These are phyloP conservation scores for Malachius bipustulatus DNA, from an alignment of 2,888 invertebrate species.

Conservation along the genomic window DNA sequence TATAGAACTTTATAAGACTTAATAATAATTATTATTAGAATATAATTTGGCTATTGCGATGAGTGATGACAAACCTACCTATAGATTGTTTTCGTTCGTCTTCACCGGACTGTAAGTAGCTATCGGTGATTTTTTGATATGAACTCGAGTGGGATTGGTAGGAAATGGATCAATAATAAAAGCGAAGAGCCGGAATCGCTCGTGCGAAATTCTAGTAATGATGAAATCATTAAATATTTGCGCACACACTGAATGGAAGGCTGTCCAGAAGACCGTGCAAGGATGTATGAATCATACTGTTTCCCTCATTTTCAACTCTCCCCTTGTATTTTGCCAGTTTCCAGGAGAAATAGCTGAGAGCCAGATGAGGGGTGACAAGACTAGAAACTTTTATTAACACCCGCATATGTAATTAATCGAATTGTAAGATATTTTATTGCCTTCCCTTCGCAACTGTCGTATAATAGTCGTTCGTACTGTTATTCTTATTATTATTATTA, in stretches of 20 bases:
- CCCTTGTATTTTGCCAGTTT: constrained; percentile 29
- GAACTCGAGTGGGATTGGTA: constrained; percentile 3
- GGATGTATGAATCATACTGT: constrained; percentile 35
- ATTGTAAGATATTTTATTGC: constrained; percentile 3
- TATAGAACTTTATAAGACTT: too few species aligned
- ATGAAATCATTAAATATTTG: constrained; percentile 30
- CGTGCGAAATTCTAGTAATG: constrained; percentile 20
- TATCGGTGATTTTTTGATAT: too few species aligned
- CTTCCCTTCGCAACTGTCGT: background rate
- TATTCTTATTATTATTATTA: too few species aligned
- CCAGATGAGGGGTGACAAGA: constrained; percentile 24
- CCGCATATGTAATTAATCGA: constrained; percentile 24
- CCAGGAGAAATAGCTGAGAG: constrained; percentile 29
- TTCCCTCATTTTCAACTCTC: constrained; percentile 33
- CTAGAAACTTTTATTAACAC: constrained; percentile 28
- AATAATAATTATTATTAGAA: too few species aligned
- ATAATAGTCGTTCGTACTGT: background rate
- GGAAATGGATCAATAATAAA: too few species aligned
- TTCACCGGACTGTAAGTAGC: too few species aligned
- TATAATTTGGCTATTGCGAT: too few species aligned
- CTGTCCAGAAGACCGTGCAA: constrained; percentile 19
- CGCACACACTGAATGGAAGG: constrained; percentile 21
- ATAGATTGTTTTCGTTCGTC: too few species aligned
- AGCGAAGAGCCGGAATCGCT: constrained; percentile 6
- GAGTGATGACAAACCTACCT: too few species aligned